Evolutionary conservation across 2,888 invertebrate genomes (phyloP), one percentile per base, ranked within the genome.

Genomic region (Achlya flavicornis): DNA sequence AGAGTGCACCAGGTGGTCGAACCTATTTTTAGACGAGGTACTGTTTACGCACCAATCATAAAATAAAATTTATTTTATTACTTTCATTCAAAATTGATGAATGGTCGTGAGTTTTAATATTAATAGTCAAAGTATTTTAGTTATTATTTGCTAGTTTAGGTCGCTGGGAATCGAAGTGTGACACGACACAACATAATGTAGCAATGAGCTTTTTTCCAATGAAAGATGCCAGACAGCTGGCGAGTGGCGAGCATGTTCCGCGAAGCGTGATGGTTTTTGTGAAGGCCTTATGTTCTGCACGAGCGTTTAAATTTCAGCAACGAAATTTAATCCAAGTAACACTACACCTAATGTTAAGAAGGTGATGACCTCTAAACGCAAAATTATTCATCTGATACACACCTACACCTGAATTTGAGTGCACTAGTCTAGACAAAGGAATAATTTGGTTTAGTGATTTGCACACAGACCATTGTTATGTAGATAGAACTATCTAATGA

Each of bases 201-300:
- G 38, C 63, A 64, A 38, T 38, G 58, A 65, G 62, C 43, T 57
- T 77, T 77, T 78, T 74, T 71, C 69, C 64, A 63, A 64, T 64
- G 62, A 59, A 66, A 66, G 64, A 67, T 66, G 46, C 68, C 64
- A 72, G 83, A 75, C 92, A 91, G 91, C 89, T 90, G 91, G 83
- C 75, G 77, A 74, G 81, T 89, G 91, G 83, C 75, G 77, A 74
- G 81, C 88, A 85, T 88, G 91, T 79, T 86, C 80, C 80, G 72
- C 85, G 88, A 83, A 90, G 88, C 93, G 90, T 92, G 86, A 88
- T 80, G 78, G 89, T 93, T 93, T 93, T 93, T 86, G 83, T 70
- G 66, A 79, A 72, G 76, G 77, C 80, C 82, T 78, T 76, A 81
- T 85, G 86, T 86, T 86, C 85, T 81, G 84, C 81, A 83, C 75